Evolutionary conservation across 1,140 invertebrate species (phyloP), one percentile per base, ranked within the genome.

Genomic region (Lethocerus indicus): DNA sequence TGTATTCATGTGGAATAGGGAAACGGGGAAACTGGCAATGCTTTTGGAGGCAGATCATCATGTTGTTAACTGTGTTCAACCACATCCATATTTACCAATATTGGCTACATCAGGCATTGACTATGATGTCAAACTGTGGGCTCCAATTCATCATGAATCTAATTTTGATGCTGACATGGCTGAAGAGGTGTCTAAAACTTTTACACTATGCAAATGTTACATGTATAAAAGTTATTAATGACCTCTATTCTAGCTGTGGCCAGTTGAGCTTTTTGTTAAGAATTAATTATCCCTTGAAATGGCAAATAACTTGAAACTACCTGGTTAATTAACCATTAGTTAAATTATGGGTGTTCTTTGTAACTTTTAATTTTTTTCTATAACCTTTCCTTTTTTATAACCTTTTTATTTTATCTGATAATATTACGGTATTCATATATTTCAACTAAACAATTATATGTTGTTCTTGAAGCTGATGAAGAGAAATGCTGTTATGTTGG

Each of bases 41-140:
- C 63, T 87, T 0, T 62, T 90, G 25, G 76, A 87, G 61, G 88
- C 81, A 3, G 87, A 92, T 67, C 73, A 78, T 43, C 85, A 87
- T 60, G 87, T 91, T 0, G 86, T 90, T 24, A 90, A 90, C 64
- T 87, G 85, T 63, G 60, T 89, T 0, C 84, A 87, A 59, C 87
- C 88, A 0, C 87, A 92, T 67, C 86, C 87, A 0, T 76, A 68
- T 52, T 65, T 86, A 49, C 85, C 86, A 47, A 74, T 88, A 55
- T 60, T 92, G 4, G 86, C 86, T 0, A 83, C 86, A 6, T 89
- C 86, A 52, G 88, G 88, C 7, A 90, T 92, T 50, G 88, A 92
- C 62, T 87, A 91, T 64, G 83, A 91, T 61, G 73, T 91, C 7
- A 92, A 92, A 65, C 62, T 92, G 1, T 91, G 86, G 85, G 72